These are phyloP conservation scores for Paramormyrops hopkinsi DNA, from an alignment of 2,797 vertebrate species.

Conservation along the genomic window DNA sequence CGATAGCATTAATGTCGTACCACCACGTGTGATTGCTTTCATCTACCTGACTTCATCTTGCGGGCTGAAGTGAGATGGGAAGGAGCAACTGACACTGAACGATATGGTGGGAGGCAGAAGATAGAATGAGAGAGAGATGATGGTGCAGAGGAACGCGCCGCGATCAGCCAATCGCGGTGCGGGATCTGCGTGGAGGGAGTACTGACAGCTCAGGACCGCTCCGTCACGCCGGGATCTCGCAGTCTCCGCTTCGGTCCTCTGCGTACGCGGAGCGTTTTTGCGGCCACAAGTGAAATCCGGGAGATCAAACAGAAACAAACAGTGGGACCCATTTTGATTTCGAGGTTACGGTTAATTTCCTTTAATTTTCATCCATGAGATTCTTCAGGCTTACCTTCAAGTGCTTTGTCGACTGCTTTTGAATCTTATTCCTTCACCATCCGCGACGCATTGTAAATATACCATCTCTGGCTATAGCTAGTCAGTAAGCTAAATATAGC, in stretches of 20 bases:
- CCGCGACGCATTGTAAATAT: constrained; percentile 57
- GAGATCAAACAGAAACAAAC: constrained; percentile 39
- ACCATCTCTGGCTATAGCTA: constrained; percentile 47
- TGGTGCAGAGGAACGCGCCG: not conserved
- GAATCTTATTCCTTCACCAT: constrained; percentile 55
- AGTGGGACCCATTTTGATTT: constrained; percentile 23
- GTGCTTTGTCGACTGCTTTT: constrained; percentile 83
- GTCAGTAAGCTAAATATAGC: constrained; percentile 30
- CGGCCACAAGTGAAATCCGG: constrained; percentile 30
- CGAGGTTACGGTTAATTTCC: constrained; percentile 54
- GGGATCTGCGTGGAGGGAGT: constrained; percentile 31
- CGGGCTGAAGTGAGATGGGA: not conserved
- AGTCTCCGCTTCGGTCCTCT: constrained; percentile 42
- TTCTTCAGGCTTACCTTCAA: constrained; percentile 85
- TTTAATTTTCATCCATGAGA: constrained; percentile 73
- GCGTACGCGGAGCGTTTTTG: constrained; percentile 21
- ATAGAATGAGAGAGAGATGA: not conserved
- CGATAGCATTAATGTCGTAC: not conserved
- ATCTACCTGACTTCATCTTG: not conserved
- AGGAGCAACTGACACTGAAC: not conserved
- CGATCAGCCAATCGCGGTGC: constrained; percentile 23
- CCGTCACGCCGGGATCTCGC: constrained; percentile 34
- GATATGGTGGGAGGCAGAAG: not conserved
- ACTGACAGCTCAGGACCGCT: constrained; percentile 32
- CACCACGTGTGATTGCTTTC: not conserved